Evolutionary conservation across 2,888 invertebrate genomes (phyloP).

Genomic region (Ophion ellenae): DNA sequence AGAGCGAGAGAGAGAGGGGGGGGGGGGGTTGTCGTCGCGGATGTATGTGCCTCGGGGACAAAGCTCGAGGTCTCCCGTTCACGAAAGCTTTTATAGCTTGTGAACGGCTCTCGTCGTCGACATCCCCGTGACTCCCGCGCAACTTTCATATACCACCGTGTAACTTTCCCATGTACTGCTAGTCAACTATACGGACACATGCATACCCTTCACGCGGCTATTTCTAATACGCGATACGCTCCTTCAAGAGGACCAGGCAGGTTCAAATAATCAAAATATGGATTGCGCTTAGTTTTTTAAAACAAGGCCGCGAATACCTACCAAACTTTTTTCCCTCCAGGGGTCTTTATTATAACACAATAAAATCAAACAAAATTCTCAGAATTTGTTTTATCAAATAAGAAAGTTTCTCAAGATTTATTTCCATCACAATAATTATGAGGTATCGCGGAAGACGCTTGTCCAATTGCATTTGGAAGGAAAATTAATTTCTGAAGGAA

Average conservation of each 20-base stretch:
- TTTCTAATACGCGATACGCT: constrained; percentile 7
- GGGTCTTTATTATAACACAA: no score
- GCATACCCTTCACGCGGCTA: not conserved
- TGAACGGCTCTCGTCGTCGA: constrained; percentile 56
- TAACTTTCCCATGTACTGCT: constrained; percentile 29
- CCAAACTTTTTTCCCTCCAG: no score
- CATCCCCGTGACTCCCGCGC: constrained; percentile 3
- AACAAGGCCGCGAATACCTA: no score
- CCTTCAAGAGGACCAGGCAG: not conserved
- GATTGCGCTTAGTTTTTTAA: no score
- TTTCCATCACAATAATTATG: not conserved
- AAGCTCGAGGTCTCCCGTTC: constrained; percentile 51
- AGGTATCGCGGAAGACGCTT: not conserved
- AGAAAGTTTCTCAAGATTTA: not conserved
- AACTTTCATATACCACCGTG: constrained; percentile 28
- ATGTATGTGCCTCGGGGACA: constrained; percentile 30
- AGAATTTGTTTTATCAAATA: no score
- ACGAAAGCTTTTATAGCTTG: constrained; percentile 62
- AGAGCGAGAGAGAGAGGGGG: constrained; percentile 59
- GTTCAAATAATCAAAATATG: not conserved
- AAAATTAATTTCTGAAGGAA: not conserved
- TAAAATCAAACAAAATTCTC: no score
- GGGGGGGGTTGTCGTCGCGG: constrained; percentile 35
- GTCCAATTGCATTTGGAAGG: not conserved
- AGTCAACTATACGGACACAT: constrained; percentile 3